Evolutionary conservation across 2,113 vertebrate species (phyloP).

Genomic region (Gopherus flavomarginatus): DNA sequence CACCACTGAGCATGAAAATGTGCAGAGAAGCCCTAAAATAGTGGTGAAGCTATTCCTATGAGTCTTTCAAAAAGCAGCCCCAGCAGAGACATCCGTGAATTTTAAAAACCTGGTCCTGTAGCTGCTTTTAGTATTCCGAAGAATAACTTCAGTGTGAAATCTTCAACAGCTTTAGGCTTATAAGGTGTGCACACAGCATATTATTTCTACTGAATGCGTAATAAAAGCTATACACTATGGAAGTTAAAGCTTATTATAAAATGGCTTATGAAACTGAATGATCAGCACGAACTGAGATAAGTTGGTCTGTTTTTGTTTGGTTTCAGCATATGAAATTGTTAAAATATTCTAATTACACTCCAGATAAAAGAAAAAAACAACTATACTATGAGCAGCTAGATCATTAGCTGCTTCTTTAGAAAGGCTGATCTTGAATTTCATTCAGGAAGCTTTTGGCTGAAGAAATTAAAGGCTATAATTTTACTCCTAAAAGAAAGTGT

Average conservation of each 20-base stretch:
- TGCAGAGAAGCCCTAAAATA: background rate
- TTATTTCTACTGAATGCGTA: constrained; percentile 62
- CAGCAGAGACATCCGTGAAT: constrained; percentile 27
- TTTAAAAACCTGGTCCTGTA: constrained; percentile 12
- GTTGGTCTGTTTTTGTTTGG: constrained; percentile 54
- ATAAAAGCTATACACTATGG: constrained; percentile 41
- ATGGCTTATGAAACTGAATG: constrained; percentile 34
- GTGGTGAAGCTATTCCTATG: constrained; percentile 3
- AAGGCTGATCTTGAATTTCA: constrained; percentile 49
- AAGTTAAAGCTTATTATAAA: constrained; percentile 31
- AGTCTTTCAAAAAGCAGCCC: background rate
- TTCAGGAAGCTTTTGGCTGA: constrained; percentile 60
- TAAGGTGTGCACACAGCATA: constrained; percentile 37
- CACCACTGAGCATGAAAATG: background rate
- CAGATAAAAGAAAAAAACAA: constrained; percentile 46
- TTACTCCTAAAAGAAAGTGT: constrained; percentile 40
- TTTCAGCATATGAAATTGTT: background rate
- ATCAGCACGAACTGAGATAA: constrained; percentile 59
- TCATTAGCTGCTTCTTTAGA: constrained; percentile 32
- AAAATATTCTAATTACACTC: constrained; percentile 60
- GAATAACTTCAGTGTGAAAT: constrained; percentile 22
- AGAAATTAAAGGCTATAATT: constrained; percentile 51
- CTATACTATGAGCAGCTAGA: constrained; percentile 18
- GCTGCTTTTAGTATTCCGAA: constrained; percentile 44
- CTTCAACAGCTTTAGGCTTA: constrained; percentile 33